phyloP scores from a whole-genome alignment of 1,140 invertebrate species.

The Glossosoma conforme region DNA sequence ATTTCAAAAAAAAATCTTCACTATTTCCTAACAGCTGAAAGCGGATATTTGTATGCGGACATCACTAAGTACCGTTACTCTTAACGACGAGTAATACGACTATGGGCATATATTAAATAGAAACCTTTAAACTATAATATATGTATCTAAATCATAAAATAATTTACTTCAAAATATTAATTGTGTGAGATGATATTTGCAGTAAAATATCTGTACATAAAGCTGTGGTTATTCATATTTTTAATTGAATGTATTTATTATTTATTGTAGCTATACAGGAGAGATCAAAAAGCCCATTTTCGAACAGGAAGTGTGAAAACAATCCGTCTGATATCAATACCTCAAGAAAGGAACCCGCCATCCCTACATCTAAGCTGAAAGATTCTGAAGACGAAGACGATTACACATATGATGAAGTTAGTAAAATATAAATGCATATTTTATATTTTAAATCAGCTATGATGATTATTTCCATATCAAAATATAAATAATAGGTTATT shows the following conservation, averaged over 20 bases:
- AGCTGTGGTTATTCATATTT: too few relatives aligned
- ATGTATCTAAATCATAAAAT: not conserved
- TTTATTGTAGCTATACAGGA: not conserved
- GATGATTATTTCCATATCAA: not conserved
- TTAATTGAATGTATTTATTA: not conserved
- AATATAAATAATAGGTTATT: slow-evolving; percentile 1
- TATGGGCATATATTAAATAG: too few relatives aligned
- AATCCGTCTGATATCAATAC: slow-evolving; percentile 13
- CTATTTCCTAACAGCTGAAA: too few relatives aligned
- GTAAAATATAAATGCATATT: not conserved
- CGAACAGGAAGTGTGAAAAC: slow-evolving; percentile 8
- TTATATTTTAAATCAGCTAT: not conserved
- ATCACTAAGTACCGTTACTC: too few relatives aligned
- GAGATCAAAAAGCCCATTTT: slow-evolving; percentile 20
- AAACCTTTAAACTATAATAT: too few relatives aligned
- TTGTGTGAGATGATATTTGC: not conserved
- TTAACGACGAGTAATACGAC: too few relatives aligned
- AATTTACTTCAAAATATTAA: not conserved
- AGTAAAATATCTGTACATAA: too few relatives aligned
- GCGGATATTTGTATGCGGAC: too few relatives aligned
- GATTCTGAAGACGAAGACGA: slow-evolving; percentile 29
- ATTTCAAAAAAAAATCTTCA: too few relatives aligned
- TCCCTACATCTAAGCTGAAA: slow-evolving; percentile 10
- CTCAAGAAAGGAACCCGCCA: not conserved
- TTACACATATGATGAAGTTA: slow-evolving; percentile 29